Evolutionary conservation across 1,140 invertebrate genomes (phyloP).

Genomic region (Drosophila saltans): DNA sequence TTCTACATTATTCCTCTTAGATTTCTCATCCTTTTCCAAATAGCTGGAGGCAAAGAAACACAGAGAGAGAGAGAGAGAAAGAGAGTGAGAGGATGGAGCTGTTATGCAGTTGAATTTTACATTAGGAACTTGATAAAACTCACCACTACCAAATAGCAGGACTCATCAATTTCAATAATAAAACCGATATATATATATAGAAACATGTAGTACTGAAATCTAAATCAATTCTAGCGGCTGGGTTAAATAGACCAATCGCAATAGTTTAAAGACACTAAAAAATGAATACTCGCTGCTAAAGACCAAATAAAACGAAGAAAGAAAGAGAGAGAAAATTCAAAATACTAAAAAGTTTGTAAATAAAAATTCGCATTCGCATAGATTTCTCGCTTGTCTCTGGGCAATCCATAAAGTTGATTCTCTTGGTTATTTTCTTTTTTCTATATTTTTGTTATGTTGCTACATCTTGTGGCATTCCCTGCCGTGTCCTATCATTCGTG

Average conservation of each 20-base stretch:
- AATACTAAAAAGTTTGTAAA: constrained; percentile 38
- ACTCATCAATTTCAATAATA: constrained; percentile 17
- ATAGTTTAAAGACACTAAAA: constrained; percentile 7
- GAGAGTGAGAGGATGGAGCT: neutral
- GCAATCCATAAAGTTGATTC: constrained; percentile 40
- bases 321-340: constrained; percentile 11
- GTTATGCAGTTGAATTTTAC: constrained; percentile 30
- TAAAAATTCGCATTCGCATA: constrained; percentile 55
- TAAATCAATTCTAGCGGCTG: constrained; percentile 51
- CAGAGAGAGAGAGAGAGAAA: too few species aligned
- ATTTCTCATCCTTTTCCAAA: too few species aligned
- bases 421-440: neutral
- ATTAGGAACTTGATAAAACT: constrained; percentile 31
- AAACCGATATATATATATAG: neutral
- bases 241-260: constrained; percentile 5
- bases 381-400: constrained; percentile 13
- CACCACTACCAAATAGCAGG: neutral
- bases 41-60: neutral
- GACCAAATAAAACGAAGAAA: neutral
- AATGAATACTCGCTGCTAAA: neutral
- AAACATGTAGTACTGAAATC: constrained; percentile 3
- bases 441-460: neutral
- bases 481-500: constrained; percentile 59
- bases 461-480: constrained; percentile 50
- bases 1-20: neutral